Conservation (phyloP, 2,888 invertebrate genomes). For the Hypolimnas misippus region DNA sequence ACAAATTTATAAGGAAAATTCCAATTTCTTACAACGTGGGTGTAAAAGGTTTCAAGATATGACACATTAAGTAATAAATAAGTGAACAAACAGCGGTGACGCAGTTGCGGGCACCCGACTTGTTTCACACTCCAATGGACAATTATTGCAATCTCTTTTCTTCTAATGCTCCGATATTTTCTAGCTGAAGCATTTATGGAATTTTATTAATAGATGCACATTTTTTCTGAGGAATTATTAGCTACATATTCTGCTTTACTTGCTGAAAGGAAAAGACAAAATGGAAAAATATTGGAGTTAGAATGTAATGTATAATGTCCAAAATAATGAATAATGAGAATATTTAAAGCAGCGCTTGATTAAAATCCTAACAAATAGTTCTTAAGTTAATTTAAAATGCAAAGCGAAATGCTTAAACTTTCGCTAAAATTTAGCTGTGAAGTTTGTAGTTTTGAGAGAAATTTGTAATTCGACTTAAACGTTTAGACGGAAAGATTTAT, state of each 20-base stretch:
- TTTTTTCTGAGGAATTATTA: not conserved
- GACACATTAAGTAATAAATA: slow-evolving; percentile 21
- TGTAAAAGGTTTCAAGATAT: slow-evolving; percentile 16
- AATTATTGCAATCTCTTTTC: slow-evolving; percentile 40
- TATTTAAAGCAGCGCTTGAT: slow-evolving; percentile 1
- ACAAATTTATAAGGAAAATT: slow-evolving; percentile 7
- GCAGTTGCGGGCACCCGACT: slow-evolving; percentile 26
- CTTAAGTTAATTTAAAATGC: slow-evolving; percentile 14
- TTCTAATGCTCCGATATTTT: slow-evolving; percentile 29
- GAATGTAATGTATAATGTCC: too few relatives aligned
- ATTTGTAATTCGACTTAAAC: slow-evolving; percentile 11
- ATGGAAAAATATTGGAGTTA: too few relatives aligned
- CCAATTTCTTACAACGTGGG: not conserved
- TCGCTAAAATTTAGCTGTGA: slow-evolving; percentile 7
- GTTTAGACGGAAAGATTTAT: not conserved
- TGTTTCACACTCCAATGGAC: slow-evolving; percentile 38
- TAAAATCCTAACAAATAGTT: slow-evolving; percentile 13
- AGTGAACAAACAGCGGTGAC: slow-evolving; percentile 31
- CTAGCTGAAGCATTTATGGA: slow-evolving; percentile 21
- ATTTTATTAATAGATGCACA: slow-evolving; percentile 5
- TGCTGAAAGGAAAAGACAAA: too few relatives aligned
- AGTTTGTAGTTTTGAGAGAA: slow-evolving; percentile 11
- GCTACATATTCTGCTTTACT: not conserved
- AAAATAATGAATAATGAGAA: not conserved
- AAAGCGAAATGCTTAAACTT: slow-evolving; percentile 8